Evolutionary conservation across 2,888 invertebrate species (phyloP).

Genomic region (Phortica magna): DNA sequence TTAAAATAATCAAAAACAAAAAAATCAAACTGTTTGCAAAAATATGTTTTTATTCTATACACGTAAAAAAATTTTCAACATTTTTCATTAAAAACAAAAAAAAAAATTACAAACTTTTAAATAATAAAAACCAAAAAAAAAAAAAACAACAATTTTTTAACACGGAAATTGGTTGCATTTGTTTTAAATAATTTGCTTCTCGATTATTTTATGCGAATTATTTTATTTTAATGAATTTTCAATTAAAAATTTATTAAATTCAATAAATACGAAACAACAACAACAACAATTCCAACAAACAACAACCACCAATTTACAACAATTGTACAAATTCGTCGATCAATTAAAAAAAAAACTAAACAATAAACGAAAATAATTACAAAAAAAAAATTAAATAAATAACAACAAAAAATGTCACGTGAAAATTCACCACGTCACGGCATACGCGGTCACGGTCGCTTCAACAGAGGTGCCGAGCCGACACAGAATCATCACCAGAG

Average conservation of each 20-base stretch:
- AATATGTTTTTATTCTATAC: constrained; percentile 26
- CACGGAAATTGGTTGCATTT: constrained; percentile 61
- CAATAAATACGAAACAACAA: constrained; percentile 34
- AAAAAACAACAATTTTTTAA: constrained; percentile 51
- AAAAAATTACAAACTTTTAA: constrained; percentile 43
- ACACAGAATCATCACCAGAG: constrained; percentile 53
- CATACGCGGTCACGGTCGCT: constrained; percentile 60
- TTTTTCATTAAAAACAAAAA: constrained; percentile 37
- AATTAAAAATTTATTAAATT: constrained; percentile 15
- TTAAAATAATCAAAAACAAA: not conserved
- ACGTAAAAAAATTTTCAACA: constrained; percentile 1
- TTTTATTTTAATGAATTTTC: constrained; percentile 48
- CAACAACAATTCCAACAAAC: constrained; percentile 38
- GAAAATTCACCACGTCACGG: constrained; percentile 77
- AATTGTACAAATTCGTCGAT: constrained; percentile 17
- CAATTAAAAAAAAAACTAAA: constrained; percentile 32
- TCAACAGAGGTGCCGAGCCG: constrained; percentile 65
- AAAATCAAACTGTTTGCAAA: constrained; percentile 6
- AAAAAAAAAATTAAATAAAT: too few species aligned
- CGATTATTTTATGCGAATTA: constrained; percentile 65
- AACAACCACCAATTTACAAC: constrained; percentile 33
- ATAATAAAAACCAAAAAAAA: constrained; percentile 52
- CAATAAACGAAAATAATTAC: constrained; percentile 33
- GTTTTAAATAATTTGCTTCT: constrained; percentile 60
- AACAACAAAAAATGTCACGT: constrained; percentile 72